Evolutionary conservation across 1,140 invertebrate genomes (phyloP), one percentile per base, ranked within the genome.

Genomic region (Ceratitis capitata): DNA sequence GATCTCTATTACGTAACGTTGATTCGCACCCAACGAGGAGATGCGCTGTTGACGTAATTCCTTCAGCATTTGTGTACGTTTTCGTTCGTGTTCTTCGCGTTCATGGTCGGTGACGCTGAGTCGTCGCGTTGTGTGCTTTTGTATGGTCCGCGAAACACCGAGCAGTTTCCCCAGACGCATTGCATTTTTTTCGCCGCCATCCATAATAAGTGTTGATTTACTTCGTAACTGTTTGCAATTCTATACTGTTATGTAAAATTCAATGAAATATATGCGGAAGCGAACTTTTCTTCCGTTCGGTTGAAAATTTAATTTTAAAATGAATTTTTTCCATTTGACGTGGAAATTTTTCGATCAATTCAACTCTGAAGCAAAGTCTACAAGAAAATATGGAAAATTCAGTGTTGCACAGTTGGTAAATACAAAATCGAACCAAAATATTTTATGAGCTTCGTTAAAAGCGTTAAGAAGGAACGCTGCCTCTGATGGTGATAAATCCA

Each of bases 1-100:
- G 85, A 94, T 93, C 87, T 95, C 95, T 56, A 96, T 91, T 16
- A 96, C 89, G 88, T 94, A 94, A 85, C 93, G 93, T 87, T 95
- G 94, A 29, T 93, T 93, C 9, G 93, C 91, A 7, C 89, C 89
- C 42, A 89, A 69, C 26, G 86, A 87, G 3, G 88, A 89, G 7
- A 89, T 84, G n/a, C 88, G 83, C 53, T 89, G 88, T 35, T 89
- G 89, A 0, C 89, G 87, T 69, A 87, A 84, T 84, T 89, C 88
- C 10, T 87, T 85, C 2, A 88, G 85, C n/a, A 85, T 35, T 69
- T 88, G 88, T 35, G 87, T 84, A 19, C 88, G 84, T 82, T 87
- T 89, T 0, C 88, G 84, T 45, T 88, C 87, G 5, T 86, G 74
- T 12, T 89, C 89, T 53, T 89, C 89, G 29, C 87, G 86, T 74